These are phyloP conservation scores for Syrmaticus mikado DNA, from an alignment of 2,113 vertebrate genomes.

Conservation along the genomic window DNA sequence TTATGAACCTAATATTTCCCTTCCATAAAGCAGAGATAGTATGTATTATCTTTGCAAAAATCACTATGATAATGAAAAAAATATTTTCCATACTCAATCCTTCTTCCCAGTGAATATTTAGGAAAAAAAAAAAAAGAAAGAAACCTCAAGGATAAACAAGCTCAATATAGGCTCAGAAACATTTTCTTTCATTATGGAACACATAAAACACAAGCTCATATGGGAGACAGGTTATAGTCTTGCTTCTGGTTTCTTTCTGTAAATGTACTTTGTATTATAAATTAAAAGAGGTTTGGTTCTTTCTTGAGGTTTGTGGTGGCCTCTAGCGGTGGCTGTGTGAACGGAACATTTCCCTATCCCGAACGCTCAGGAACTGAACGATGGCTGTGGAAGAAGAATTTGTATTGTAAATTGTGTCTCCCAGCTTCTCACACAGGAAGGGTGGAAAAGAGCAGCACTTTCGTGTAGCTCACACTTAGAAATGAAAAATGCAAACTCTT, in stretches of 20 bases:
- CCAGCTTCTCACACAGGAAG: rapidly evolving
- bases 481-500: neutral
- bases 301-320: neutral
- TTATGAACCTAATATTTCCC: neutral
- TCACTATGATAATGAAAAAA: neutral
- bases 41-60: neutral
- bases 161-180: neutral
- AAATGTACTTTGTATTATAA: neutral
- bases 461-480: neutral
- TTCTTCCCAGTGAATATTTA: neutral
- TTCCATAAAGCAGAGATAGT: neutral
- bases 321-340: constrained; percentile 2
- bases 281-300: rapidly evolving
- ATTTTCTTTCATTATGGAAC: neutral
- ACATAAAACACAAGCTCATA: neutral
- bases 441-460: neutral
- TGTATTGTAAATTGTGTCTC: rapidly evolving
- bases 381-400: rapidly evolving
- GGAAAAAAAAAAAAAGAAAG: neutral
- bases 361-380: rapidly evolving
- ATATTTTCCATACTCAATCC: neutral
- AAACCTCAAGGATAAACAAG: neutral
- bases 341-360: neutral
- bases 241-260: neutral
- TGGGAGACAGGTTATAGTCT: neutral